phyloP scores from a whole-genome alignment of 37 sponge, comb jelly and placozoan genomes.

The Aphrocallistes beatrix region DNA sequence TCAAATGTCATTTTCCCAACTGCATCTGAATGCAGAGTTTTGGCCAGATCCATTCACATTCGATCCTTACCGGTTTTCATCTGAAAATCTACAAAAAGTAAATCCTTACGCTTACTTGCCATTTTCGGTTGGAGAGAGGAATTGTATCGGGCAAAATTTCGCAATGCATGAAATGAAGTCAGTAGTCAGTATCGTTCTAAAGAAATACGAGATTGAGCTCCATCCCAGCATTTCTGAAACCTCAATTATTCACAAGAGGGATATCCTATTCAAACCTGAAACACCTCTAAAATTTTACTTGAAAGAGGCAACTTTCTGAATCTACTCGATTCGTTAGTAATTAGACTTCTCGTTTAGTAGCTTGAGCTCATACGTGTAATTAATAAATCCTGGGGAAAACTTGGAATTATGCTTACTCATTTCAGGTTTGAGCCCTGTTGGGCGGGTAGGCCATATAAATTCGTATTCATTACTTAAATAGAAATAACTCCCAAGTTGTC shows the following conservation, averaged over 20 bases:
- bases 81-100: not conserved
- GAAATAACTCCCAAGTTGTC: too few relatives aligned
- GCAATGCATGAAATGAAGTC: constrained; percentile 6
- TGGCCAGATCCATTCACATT: constrained; percentile 17
- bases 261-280: not conserved
- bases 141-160: constrained; percentile 13
- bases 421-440: too few relatives aligned
- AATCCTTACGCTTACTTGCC: not conserved
- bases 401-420: too few relatives aligned
- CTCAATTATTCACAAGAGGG: not conserved
- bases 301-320: too few relatives aligned
- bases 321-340: too few relatives aligned
- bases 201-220: not conserved
- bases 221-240: constrained; percentile 8
- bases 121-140: constrained; percentile 12
- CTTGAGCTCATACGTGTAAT: too few relatives aligned
- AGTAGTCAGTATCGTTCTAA: not conserved
- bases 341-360: too few relatives aligned
- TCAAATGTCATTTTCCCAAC: not conserved
- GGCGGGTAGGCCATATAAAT: too few relatives aligned
- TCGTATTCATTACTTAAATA: too few relatives aligned
- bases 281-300: not conserved
- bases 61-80: constrained; percentile 21
- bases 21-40: constrained; percentile 13
- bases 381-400: too few relatives aligned